Evolutionary conservation across 2,113 vertebrate species (phyloP).

Genomic region (Carollia perspicillata): DNA sequence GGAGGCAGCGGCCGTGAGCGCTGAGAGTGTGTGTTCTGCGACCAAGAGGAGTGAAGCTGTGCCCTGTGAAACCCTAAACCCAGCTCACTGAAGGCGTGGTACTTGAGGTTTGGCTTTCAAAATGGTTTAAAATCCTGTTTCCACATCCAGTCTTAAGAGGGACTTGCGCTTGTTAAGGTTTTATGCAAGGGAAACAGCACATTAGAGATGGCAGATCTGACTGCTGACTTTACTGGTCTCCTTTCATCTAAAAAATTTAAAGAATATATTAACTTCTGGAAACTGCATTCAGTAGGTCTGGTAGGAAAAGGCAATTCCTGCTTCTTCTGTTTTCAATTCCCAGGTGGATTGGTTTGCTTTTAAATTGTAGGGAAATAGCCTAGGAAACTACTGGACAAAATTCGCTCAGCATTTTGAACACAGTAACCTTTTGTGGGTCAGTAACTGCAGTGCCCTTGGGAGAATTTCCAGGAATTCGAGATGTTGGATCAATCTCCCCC

Average conservation of each 20-base stretch:
- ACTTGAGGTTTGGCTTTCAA: background rate
- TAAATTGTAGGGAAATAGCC: background rate
- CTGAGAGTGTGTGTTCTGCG: background rate
- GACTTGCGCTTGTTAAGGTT: background rate
- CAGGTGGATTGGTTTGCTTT: background rate
- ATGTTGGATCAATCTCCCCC: background rate
- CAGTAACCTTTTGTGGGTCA: background rate
- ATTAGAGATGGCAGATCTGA: conserved; percentile 33
- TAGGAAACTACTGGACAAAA: background rate
- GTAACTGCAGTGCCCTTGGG: background rate
- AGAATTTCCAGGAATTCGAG: conserved; percentile 20
- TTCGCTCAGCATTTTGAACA: background rate
- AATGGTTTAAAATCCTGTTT: background rate
- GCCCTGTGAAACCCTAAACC: background rate
- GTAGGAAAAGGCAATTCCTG: background rate
- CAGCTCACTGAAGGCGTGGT: background rate
- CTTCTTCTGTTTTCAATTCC: background rate
- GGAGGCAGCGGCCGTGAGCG: background rate
- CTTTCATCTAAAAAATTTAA: background rate
- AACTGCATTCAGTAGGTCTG: background rate
- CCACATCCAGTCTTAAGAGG: background rate
- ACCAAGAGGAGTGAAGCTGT: background rate
- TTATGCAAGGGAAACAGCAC: background rate
- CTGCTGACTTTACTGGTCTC: background rate
- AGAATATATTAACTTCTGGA: background rate